These are phyloP conservation scores for Cynopterus brachyotis DNA, from an alignment of 2,113 vertebrate genomes.

Conservation along the genomic window DNA sequence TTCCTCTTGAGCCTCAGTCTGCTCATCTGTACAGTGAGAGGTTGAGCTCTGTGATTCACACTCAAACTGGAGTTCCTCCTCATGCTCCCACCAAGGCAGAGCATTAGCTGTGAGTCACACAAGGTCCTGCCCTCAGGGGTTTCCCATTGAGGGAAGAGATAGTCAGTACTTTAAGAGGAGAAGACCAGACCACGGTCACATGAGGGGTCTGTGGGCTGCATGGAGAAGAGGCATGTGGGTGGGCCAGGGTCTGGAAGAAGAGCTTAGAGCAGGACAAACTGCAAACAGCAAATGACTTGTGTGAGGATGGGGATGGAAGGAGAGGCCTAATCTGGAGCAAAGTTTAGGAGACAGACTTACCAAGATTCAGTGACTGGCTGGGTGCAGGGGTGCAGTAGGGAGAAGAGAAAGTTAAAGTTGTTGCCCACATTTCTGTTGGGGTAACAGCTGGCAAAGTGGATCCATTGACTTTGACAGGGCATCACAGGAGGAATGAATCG, in stretches of 20 bases:
- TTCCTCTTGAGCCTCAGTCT: neutral
- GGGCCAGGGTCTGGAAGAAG: neutral
- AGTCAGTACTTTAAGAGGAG: neutral
- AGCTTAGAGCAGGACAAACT: neutral
- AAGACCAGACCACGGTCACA: neutral
- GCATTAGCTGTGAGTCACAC: neutral
- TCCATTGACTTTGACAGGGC: neutral
- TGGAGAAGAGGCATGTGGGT: constrained; percentile 5
- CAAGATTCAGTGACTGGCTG: neutral
- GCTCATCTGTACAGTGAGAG: neutral
- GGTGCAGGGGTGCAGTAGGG: neutral
- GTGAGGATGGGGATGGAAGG: neutral
- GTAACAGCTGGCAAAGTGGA: neutral
- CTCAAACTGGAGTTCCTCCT: neutral
- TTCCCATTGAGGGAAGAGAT: neutral
- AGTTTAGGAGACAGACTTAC: neutral
- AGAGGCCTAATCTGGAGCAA: neutral
- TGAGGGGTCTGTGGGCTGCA: neutral
- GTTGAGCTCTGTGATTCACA: neutral
- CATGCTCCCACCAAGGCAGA: neutral
- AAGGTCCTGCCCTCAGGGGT: neutral
- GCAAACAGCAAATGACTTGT: neutral
- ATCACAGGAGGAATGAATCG: neutral
- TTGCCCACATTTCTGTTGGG: neutral
- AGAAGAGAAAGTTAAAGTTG: neutral